A percentile compares a stretch with the other conserved stretches of the same genome.
These are phyloP conservation scores for Pogona vitticeps DNA, from an alignment of 2,113 vertebrate species.

Conservation along the genomic window DNA sequence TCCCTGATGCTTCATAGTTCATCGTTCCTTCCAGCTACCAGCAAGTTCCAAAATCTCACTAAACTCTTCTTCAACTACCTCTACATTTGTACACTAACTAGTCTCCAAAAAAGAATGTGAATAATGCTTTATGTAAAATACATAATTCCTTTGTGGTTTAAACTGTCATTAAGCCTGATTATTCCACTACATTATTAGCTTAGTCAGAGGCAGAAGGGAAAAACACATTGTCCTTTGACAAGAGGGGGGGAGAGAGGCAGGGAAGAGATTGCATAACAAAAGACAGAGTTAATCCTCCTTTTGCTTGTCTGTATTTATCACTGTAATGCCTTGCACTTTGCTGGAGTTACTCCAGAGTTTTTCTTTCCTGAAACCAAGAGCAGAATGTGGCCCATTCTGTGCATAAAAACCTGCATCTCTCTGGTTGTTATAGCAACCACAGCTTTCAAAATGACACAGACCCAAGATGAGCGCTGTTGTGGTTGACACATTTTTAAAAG, in stretches of 20 bases:
- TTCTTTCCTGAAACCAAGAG: conserved; percentile 40
- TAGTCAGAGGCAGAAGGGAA: conserved; percentile 65
- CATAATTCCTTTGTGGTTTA: conserved; percentile 61
- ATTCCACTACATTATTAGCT: conserved; percentile 61
- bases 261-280: conserved; percentile 45
- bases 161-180: conserved; percentile 62
- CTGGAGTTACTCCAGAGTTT: conserved; percentile 52
- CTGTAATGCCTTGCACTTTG: conserved; percentile 38
- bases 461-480: conserved; percentile 69
- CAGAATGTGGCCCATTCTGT: conserved; percentile 55
- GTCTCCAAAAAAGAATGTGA: conserved; percentile 54
- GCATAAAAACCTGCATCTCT: conserved; percentile 48
- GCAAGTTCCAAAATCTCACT: background rate
- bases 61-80: conserved; percentile 34
- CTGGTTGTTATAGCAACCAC: conserved; percentile 74
- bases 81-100: conserved; percentile 39
- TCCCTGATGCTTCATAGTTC: background rate
- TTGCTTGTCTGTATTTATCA: conserved; percentile 14
- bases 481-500: conserved; percentile 65
- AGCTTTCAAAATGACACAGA: conserved; percentile 66
- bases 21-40: background rate
- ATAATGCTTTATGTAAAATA: conserved; percentile 58
- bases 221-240: conserved; percentile 63
- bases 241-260: conserved; percentile 8
- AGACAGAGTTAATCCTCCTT: conserved; percentile 40